Evolutionary conservation across 2,888 invertebrate species (phyloP), one percentile per base, ranked within the genome.

Genomic region (Trissoscelio sp.): DNA sequence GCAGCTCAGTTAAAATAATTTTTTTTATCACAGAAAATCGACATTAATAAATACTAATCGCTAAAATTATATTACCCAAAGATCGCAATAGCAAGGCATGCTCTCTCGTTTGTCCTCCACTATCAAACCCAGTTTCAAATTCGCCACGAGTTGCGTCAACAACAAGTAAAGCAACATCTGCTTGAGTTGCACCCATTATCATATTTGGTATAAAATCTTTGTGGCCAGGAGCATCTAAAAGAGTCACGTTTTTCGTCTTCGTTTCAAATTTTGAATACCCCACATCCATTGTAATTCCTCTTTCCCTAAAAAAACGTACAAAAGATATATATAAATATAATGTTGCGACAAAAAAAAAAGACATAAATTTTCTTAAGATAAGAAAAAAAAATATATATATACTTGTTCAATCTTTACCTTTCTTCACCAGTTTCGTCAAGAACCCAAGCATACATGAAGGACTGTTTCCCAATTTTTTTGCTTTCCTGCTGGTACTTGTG

Each of bases 131-230:
- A 44, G 99, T 98, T 92, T 99, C 99, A 92, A 99, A 99, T 92
- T 99, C 99, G 20, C 99, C 99, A 86, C 96, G 93, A 0, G 96
- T 96, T 0, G 99, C 97, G 93, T 99, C 99, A 0, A 99, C 97
- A 0, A 99, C 99, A 18, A 99, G 92, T 31, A 99, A 92, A 11
- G 98, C 99, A 0, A 98, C 99, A 92, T 99, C 99, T 1, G 99
- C 99, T 92, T 99, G 99, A 0, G 98, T 97, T 1, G 99, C 98
- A 12, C 99, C 99, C 11, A 97, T 97, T 85, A 99, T 99, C 99
- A 99, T 99, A 88, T 99, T 99, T 1, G 99, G 99, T 89, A 99
- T 99, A 89, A 99, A 99, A 91, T 99, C 99, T 90, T 97, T 98
- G 91, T 99, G 99, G 0, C 99, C 99, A 0, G 99, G 99, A 24